phyloP scores from a whole-genome alignment of 2,113 vertebrate species.

The Genyomyrus donnyi region DNA sequence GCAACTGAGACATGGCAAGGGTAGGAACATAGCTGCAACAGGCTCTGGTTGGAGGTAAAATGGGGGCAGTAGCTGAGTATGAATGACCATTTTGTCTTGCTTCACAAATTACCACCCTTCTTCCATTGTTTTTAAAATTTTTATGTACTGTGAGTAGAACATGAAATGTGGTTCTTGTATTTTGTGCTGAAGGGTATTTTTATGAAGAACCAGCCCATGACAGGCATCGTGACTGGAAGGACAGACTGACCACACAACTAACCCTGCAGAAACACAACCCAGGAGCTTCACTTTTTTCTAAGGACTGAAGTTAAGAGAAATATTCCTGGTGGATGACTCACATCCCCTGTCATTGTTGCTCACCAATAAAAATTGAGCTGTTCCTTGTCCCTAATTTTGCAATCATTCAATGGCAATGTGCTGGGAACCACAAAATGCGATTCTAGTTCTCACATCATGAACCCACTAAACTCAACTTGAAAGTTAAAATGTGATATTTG shows the following conservation, averaged over 20 bases:
- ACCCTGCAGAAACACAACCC: background rate
- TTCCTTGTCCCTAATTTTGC: background rate
- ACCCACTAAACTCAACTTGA: background rate
- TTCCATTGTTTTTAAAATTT: background rate
- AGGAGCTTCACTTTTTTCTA: background rate
- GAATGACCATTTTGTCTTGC: background rate
- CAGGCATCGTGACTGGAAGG: background rate
- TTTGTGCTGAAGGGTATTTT: background rate
- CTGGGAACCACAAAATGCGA: background rate
- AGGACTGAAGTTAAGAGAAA: background rate
- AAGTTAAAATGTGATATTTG: background rate
- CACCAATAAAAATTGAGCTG: background rate
- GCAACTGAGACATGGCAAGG: constrained; percentile 47
- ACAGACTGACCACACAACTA: background rate
- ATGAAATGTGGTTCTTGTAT: background rate
- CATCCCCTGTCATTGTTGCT: background rate
- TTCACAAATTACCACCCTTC: background rate
- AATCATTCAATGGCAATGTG: background rate
- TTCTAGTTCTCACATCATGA: background rate
- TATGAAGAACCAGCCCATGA: background rate
- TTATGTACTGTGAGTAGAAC: background rate
- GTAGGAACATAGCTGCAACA: too few species aligned
- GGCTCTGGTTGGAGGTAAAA: too few species aligned
- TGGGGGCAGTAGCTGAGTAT: background rate
- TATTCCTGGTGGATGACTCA: background rate